A percentile compares a stretch with the other conserved stretches of the same genome.
phyloP scores from a whole-genome alignment of 30 jellyfish, hydroid and myxozoan genomes.

The Mastigias papua region DNA sequence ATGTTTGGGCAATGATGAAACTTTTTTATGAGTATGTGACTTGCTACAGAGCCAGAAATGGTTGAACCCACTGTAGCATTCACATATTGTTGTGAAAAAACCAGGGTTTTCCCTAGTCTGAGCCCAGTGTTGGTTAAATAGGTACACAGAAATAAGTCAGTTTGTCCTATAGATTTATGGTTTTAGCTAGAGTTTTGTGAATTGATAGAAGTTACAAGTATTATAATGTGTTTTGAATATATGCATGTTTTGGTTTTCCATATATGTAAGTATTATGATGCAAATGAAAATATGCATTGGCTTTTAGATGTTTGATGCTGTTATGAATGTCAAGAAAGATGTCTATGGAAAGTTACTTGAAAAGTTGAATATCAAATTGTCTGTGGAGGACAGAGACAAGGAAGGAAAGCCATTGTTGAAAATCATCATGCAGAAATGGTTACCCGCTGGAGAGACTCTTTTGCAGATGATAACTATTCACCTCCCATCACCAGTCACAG shows the following conservation, averaged over 20 bases:
- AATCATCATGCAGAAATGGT: constrained; percentile 95
- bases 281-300: background rate
- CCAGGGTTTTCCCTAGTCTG: constrained; percentile 39
- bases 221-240: too few relatives aligned
- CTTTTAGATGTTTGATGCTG: constrained; percentile 93
- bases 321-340: constrained; percentile 90
- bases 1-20: constrained; percentile 45
- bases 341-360: constrained; percentile 73
- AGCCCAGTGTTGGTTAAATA: too few relatives aligned
- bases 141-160: too few relatives aligned
- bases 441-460: constrained; percentile 99
- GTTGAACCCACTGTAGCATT: constrained; percentile 60
- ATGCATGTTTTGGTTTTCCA: background rate
- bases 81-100: constrained; percentile 18
- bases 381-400: constrained; percentile 84
- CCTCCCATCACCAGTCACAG: constrained; percentile 98
- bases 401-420: constrained; percentile 96
- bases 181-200: too few relatives aligned
- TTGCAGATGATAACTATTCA: constrained; percentile 98
- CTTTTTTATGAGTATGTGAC: background rate
- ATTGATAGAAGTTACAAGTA: too few relatives aligned
- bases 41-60: constrained; percentile 66
- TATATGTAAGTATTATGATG: background rate
- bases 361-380: constrained; percentile 79
- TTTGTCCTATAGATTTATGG: too few relatives aligned